Percentiles rank a stretch among this genome's conserved stretches.
phyloP scores from a whole-genome alignment of 2,113 vertebrate species.

The Pangasianodon gigas region DNA sequence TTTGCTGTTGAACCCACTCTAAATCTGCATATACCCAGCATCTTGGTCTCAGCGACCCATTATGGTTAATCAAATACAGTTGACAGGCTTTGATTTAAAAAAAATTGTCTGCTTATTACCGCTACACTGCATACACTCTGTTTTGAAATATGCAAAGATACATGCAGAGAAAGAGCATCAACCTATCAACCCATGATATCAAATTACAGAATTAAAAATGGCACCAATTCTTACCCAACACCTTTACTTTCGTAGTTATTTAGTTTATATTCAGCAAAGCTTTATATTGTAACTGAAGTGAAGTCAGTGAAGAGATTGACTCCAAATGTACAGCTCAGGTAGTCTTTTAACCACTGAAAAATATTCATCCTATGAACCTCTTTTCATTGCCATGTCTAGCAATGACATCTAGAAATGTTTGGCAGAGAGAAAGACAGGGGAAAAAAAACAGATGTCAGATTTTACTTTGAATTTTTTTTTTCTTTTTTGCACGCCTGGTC shows the following conservation, averaged over 20 bases:
- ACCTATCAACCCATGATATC: neutral
- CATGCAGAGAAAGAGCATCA: neutral
- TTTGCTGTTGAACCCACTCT: constrained; percentile 24
- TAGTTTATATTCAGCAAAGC: neutral
- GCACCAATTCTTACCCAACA: neutral
- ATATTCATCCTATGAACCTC: neutral
- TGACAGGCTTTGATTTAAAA: constrained; percentile 48
- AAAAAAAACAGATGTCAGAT: constrained; percentile 48
- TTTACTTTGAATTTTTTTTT: constrained; percentile 40
- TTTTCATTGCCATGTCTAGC: neutral
- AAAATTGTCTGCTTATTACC: constrained; percentile 21
- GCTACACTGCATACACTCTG: neutral
- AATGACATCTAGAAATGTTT: neutral
- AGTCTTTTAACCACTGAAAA: neutral
- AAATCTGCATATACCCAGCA: constrained; percentile 53
- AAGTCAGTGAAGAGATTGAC: neutral
- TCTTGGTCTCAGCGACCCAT: constrained; percentile 31
- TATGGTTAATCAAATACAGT: constrained; percentile 56
- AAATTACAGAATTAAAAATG: neutral
- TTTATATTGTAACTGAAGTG: neutral
- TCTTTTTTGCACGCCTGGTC: neutral
- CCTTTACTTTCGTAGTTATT: neutral
- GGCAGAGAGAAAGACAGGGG: neutral
- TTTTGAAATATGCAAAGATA: neutral
- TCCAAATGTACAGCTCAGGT: neutral